Evolutionary conservation across 2,888 invertebrate species (phyloP).

Genomic region (Cataglyphis altisquamis): DNA sequence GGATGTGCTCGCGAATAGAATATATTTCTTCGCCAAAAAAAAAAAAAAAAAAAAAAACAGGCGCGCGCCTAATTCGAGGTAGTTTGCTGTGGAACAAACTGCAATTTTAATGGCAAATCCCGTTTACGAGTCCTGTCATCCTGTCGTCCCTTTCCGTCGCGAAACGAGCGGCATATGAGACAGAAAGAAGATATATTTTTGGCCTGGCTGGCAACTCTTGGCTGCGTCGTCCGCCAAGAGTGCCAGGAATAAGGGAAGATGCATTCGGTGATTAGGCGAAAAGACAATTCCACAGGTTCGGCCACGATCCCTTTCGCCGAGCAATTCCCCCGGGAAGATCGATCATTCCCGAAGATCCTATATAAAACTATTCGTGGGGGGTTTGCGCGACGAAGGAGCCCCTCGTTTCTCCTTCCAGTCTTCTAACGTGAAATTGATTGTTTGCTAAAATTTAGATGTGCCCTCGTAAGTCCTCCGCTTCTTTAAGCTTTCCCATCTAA

Average conservation of each 20-base stretch:
- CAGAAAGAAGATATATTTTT: conserved; percentile 63
- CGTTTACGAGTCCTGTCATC: background rate
- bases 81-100: background rate
- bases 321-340: conserved; percentile 69
- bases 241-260: conserved; percentile 22
- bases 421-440: conserved; percentile 67
- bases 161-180: background rate
- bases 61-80: background rate
- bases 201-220: conserved; percentile 4
- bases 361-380: conserved; percentile 63
- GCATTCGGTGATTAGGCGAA: conserved; percentile 47
- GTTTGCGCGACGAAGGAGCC: background rate
- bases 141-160: background rate
- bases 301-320: conserved; percentile 38
- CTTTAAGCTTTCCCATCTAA: background rate
- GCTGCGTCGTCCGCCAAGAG: conserved; percentile 23
- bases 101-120: background rate
- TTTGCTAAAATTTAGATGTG: conserved; percentile 46
- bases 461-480: conserved; percentile 14
- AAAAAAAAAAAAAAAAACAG: background rate
- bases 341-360: conserved; percentile 62
- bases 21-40: conserved; percentile 1
- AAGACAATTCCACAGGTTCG: conserved; percentile 59
- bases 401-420: conserved; percentile 1
- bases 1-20: conserved; percentile 27